A percentile compares a stretch with the other conserved stretches of the same genome.
phyloP scores from a whole-genome alignment of 30 jellyfish, hydroid and myxozoan genomes.

The Aurelia coerulea region DNA sequence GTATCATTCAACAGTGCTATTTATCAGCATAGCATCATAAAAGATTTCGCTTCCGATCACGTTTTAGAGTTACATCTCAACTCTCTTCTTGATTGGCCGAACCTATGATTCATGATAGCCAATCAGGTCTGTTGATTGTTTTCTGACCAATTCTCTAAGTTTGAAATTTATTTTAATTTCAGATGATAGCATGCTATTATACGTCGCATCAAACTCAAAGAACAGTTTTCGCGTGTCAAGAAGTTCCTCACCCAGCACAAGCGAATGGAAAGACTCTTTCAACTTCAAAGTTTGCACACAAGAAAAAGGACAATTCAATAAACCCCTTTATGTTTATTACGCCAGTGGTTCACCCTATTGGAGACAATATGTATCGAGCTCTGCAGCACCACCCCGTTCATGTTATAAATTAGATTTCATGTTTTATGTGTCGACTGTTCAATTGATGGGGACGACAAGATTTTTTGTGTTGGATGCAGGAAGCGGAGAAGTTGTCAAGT shows the following conservation, averaged over 20 bases:
- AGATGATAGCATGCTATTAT: conserved; percentile 65
- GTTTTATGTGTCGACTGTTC: conserved; percentile 70
- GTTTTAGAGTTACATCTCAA: no score
- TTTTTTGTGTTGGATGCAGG: conserved; percentile 84
- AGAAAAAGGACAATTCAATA: conserved; percentile 67
- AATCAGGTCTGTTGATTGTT: no score
- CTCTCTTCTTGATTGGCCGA: no score
- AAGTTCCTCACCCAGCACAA: conserved; percentile 64
- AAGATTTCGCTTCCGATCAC: no score
- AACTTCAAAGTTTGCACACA: conserved; percentile 58
- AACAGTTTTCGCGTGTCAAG: conserved; percentile 75
- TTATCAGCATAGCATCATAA: no score
- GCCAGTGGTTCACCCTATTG: conserved; percentile 96
- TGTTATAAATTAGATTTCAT: conserved; percentile 77
- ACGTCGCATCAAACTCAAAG: conserved; percentile 79
- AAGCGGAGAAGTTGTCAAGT: conserved; percentile 87
- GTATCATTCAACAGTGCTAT: no score
- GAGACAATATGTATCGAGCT: conserved; percentile 89
- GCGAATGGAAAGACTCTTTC: conserved; percentile 95
- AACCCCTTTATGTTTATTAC: conserved; percentile 78
- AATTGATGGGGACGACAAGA: conserved; percentile 77
- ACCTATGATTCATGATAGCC: no score
- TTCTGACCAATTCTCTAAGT: no score
- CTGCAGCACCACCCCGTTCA: conserved; percentile 81
- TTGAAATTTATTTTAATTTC: not conserved